A percentile compares a stretch with the other conserved stretches of the same genome.
Evolutionary conservation across 2,888 invertebrate genomes (phyloP).

Genomic region (Lepetodrilus schrolli): DNA sequence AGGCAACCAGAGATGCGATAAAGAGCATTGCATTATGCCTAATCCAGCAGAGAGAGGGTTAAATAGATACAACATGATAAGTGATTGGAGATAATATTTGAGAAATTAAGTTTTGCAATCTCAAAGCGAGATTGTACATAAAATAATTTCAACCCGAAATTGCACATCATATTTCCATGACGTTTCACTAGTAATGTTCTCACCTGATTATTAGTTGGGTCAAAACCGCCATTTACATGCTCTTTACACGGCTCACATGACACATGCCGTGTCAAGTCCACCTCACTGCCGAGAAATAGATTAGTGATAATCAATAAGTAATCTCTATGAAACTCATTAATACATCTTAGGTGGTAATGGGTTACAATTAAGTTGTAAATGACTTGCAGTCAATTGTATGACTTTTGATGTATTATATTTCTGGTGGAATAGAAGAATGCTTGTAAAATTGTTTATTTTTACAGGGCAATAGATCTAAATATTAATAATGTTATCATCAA

Average conservation of each 20-base stretch:
- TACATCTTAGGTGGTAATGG: slow-evolving; percentile 11
- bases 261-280: slow-evolving; percentile 90
- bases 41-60: no score
- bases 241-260: slow-evolving; percentile 92
- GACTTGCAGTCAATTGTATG: background rate
- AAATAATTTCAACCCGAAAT: background rate
- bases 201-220: slow-evolving; percentile 87
- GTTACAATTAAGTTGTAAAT: background rate
- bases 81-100: background rate
- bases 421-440: no score
- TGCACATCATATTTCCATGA: background rate
- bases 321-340: no score
- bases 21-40: no score
- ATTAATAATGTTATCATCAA: no score
- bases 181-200: background rate
- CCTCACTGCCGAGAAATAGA: no score
- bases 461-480: no score
- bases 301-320: no score
- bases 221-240: slow-evolving; percentile 92
- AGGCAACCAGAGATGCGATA: no score
- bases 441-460: no score
- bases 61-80: background rate
- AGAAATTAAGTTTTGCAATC: background rate
- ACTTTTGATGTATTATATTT: background rate
- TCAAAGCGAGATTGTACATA: background rate